Base-by-base conservation (phyloP, 2,113 vertebrate genomes). In the Emydocephalus ijimae region DNA sequence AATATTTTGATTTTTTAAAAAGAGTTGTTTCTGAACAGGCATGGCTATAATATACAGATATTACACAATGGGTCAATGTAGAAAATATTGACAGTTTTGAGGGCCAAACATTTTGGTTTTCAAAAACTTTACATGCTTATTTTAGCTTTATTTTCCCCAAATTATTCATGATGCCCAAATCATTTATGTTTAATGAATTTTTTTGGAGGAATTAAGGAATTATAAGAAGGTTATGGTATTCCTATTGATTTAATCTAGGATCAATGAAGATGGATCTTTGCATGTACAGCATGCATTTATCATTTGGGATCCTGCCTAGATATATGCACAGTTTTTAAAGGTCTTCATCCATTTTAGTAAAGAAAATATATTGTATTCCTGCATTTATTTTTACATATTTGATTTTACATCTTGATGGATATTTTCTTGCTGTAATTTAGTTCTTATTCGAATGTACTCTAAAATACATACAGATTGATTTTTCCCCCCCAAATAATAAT, bases 251-350 rank as follows among this genome's bases (percentile, higher is more conserved):
- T 91, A 55, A 91, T 56, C 24, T 10, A 87, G 57, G 43, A 21
- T 20, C 12, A 45, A 21, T 85, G 69, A 57, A n/a, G 10, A 7
- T 57, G 87, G 24, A 12, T 3, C 4, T 85, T 24, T 24, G 7
- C 21, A 50, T 50, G 45, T 23, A 59, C 24, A 15, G 43, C 43
- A 54, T 34, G 9, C 86, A 21, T 21, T 61, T 11, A 1, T 59
- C 15, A 18, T 86, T 88, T 15, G 50, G 8, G 15, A 29, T 24
- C 10, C 39, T 29, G 3, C 24, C 24, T 54, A 34, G 15, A 24
- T 93, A 92, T 74, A 29, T 87, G 57, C 90, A 59, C 91, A 10
- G 12, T 96, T 94, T 94, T 92, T 69, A 86, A 26, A 92, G 24
- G 9, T 81, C 34, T 14, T 90, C 43, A 52, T 92, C 29, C 50